Conservation (phyloP, 2,797 vertebrate genomes). For the Propithecus perrieri region DNA sequence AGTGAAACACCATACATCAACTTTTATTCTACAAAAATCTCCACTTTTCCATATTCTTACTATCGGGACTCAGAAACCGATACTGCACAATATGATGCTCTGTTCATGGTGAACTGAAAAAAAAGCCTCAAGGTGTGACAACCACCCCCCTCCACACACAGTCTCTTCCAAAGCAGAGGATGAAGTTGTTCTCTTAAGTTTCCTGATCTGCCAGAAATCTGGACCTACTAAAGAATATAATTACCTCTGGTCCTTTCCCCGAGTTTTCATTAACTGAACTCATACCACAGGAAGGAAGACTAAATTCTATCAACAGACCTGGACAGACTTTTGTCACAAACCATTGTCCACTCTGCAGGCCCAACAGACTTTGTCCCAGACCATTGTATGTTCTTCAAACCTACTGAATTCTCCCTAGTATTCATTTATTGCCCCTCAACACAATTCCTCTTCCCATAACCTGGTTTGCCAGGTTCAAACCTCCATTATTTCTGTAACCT, state of each 20-base stretch:
- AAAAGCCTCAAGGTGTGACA: background rate
- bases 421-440: background rate
- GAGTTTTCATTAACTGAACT: background rate
- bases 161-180: background rate
- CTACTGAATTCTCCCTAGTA: background rate
- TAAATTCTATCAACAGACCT: background rate
- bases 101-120: background rate
- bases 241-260: background rate
- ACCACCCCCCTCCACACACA: no score
- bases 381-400: background rate
- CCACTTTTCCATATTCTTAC: background rate
- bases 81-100: background rate
- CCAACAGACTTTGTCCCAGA: background rate
- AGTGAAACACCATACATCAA: background rate
- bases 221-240: background rate
- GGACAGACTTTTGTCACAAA: background rate
- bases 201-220: background rate
- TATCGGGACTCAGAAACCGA: background rate
- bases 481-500: background rate
- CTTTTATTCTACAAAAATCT: background rate
- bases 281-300: background rate
- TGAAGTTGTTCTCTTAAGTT: background rate
- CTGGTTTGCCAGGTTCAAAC: background rate
- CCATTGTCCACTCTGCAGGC: background rate
- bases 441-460: background rate